phyloP scores from a whole-genome alignment of 2,888 invertebrate genomes.

The Machimus rusticus region DNA sequence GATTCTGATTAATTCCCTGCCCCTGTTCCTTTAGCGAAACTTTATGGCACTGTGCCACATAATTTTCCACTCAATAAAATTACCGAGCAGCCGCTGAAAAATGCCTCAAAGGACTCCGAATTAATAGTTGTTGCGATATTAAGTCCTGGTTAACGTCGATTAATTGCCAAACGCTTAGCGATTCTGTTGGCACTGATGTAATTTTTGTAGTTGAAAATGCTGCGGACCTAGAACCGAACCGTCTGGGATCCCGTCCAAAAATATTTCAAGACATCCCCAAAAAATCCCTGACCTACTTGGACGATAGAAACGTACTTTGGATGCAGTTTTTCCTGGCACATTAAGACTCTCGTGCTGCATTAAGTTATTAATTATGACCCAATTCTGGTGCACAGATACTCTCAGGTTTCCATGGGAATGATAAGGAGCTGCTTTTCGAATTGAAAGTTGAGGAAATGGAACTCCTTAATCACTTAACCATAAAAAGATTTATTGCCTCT shows the following conservation, averaged over 20 bases:
- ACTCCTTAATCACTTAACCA: background rate
- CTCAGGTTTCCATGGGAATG: background rate
- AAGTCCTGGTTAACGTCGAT: background rate
- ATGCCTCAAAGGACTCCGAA: background rate
- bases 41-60: background rate
- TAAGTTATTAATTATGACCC: background rate
- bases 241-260: background rate
- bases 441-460: background rate
- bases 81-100: background rate
- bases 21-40: background rate
- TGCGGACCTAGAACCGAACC: background rate
- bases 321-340: background rate
- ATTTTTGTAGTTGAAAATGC: background rate
- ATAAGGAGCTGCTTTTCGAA: background rate
- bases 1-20: background rate
- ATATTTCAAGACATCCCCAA: background rate
- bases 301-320: background rate
- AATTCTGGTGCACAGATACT: background rate
- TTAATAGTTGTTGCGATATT: background rate
- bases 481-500: background rate
- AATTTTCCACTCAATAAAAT: conserved; percentile 28
- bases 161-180: background rate
- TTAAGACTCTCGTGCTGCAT: background rate
- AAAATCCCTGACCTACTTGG: background rate
- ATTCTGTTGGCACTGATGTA: background rate